A percentile compares a stretch with the other conserved stretches of the same genome.
These are phyloP conservation scores for Nautilus pompilius DNA, from an alignment of 1,140 invertebrate genomes.

Conservation along the genomic window DNA sequence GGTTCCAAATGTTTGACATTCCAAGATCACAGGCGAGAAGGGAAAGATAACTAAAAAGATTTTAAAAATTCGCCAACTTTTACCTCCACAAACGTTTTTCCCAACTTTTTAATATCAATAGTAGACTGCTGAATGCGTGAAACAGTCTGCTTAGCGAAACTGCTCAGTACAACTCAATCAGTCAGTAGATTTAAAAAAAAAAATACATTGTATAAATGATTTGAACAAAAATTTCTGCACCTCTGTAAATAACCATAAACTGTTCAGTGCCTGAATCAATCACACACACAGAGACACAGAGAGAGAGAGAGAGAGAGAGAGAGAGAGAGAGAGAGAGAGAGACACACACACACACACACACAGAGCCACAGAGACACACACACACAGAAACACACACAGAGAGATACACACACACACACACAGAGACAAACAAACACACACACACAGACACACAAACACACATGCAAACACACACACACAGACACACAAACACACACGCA, in stretches of 20 bases:
- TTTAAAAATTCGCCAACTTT: too few relatives aligned
- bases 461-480: slow-evolving; percentile 8
- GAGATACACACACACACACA: slow-evolving; percentile 5
- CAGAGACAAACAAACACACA: slow-evolving; percentile 1
- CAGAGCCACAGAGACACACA: slow-evolving; percentile 59
- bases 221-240: background rate
- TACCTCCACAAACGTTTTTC: too few relatives aligned
- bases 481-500: background rate
- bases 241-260: background rate
- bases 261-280: background rate
- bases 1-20: too few relatives aligned
- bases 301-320: slow-evolving; percentile 4
- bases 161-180: background rate
- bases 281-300: background rate
- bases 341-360: slow-evolving; percentile 40
- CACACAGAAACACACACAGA: slow-evolving; percentile 52
- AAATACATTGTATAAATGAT: background rate
- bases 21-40: too few relatives aligned
- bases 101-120: background rate
- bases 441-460: slow-evolving; percentile 10
- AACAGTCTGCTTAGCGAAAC: background rate
- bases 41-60: too few relatives aligned
- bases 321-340: background rate
- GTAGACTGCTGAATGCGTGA: background rate
- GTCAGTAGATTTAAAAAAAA: too few relatives aligned